These are phyloP conservation scores for Microplitis demolitor DNA, from an alignment of 1,140 invertebrate genomes.

Conservation along the genomic window DNA sequence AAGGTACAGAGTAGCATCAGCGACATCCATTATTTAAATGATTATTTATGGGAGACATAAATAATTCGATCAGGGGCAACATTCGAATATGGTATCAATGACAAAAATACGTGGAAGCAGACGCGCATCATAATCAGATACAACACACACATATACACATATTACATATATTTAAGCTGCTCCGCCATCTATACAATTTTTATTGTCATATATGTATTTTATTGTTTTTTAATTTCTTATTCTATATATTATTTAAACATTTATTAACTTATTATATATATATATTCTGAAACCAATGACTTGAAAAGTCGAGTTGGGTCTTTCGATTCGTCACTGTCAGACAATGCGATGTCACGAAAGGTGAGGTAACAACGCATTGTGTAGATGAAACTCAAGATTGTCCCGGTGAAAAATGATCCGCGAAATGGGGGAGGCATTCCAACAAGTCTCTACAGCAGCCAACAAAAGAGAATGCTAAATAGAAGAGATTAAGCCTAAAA, in stretches of 20 bases:
- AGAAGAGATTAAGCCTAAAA: background rate
- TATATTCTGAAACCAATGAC: slow-evolving; percentile 32
- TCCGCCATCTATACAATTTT: too few relatives aligned
- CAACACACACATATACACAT: background rate
- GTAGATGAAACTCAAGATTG: slow-evolving; percentile 49
- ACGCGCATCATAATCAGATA: too few relatives aligned
- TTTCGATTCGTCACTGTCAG: slow-evolving; percentile 54
- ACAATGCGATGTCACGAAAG: slow-evolving; percentile 46
- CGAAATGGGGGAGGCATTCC: slow-evolving; percentile 39
- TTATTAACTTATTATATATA: background rate
- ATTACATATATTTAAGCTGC: background rate
- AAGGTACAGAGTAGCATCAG: background rate
- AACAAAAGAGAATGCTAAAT: too few relatives aligned
- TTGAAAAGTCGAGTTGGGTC: slow-evolving; percentile 43
- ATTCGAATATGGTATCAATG: background rate
- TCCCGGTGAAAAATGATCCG: slow-evolving; percentile 50
- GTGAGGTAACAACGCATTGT: slow-evolving; percentile 43
- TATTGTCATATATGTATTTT: background rate
- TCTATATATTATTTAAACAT: background rate
- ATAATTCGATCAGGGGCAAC: slow-evolving; percentile 3
- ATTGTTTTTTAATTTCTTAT: too few relatives aligned
- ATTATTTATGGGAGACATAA: slow-evolving; percentile 11
- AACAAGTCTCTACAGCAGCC: background rate
- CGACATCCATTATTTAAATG: background rate
- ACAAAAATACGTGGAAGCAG: background rate